A percentile compares a stretch with the other conserved stretches of the same genome.
phyloP scores from a whole-genome alignment of 2,797 vertebrate species.

The Lycodopsis pacificus region DNA sequence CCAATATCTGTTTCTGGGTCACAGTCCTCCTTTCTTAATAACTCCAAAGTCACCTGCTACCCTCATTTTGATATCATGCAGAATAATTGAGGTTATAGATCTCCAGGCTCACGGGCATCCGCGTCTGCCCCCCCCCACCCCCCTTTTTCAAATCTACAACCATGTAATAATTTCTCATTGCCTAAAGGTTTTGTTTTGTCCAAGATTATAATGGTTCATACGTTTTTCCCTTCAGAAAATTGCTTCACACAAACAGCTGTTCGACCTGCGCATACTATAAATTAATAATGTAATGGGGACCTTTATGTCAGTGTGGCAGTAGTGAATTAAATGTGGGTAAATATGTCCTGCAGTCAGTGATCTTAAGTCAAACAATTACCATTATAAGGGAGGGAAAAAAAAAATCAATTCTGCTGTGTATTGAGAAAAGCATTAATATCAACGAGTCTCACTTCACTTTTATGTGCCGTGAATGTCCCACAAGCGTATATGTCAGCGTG shows the following conservation, averaged over 20 bases:
- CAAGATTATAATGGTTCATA: slow-evolving; percentile 29
- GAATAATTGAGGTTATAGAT: slow-evolving; percentile 68
- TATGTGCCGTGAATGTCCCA: background rate
- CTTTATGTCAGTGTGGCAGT: slow-evolving; percentile 19
- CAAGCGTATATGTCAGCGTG: slow-evolving; percentile 9
- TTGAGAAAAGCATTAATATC: background rate
- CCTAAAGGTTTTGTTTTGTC: slow-evolving; percentile 17
- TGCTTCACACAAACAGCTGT: slow-evolving; percentile 33
- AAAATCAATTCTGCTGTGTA: background rate
- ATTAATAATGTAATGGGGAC: slow-evolving; percentile 22
- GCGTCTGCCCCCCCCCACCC: background rate
- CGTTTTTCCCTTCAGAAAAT: slow-evolving; percentile 35
- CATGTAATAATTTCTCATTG: slow-evolving; percentile 39
- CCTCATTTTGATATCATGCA: slow-evolving; percentile 49
- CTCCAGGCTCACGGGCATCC: slow-evolving; percentile 33
- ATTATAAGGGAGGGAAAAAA: background rate
- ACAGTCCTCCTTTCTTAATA: slow-evolving; percentile 46
- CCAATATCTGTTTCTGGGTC: slow-evolving; percentile 44
- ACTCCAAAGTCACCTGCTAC: slow-evolving; percentile 46
- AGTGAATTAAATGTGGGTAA: slow-evolving; percentile 24
- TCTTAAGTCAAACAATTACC: slow-evolving; percentile 18
- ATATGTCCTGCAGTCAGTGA: slow-evolving; percentile 14
- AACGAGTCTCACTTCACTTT: background rate
- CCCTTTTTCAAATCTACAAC: slow-evolving; percentile 13
- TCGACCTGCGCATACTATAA: slow-evolving; percentile 7